Conservation (phyloP, 64 coral and sea anemone species). For the Actinia tenebrosa region DNA sequence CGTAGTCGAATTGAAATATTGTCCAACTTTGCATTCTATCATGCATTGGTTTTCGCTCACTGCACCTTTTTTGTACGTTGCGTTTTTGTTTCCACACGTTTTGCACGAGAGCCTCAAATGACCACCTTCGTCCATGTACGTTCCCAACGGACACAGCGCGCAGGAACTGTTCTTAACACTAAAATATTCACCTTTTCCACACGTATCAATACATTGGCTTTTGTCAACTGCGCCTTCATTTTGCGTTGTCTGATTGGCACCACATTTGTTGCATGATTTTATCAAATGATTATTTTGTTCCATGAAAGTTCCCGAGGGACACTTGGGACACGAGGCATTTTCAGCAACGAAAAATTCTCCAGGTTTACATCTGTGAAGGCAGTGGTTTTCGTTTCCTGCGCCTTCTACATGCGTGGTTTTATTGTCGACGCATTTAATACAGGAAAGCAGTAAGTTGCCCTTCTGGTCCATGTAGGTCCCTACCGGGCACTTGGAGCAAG, state of each 20-base stretch:
- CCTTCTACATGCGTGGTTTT: neutral
- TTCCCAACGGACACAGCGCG: neutral
- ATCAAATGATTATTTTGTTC: neutral
- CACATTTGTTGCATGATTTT: neutral
- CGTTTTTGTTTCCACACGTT: neutral
- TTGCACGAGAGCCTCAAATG: neutral
- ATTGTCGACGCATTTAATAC: neutral
- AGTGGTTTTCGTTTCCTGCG: neutral
- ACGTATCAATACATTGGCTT: neutral
- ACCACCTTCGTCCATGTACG: neutral
- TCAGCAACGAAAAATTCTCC: neutral
- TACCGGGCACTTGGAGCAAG: neutral
- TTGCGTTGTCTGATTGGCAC: neutral
- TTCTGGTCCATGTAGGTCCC: constrained; percentile 5
- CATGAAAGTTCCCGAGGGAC: neutral
- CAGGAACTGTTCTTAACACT: neutral
- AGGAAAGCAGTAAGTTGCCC: neutral
- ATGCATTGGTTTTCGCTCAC: neutral
- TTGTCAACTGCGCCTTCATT: neutral
- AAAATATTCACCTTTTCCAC: neutral
- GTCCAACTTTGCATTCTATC: neutral
- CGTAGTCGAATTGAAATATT: neutral
- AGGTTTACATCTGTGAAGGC: neutral
- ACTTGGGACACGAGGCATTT: neutral
- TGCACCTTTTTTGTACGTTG: neutral